Percentiles rank a stretch among this genome's conserved stretches.
Conservation (phyloP, 2,888 invertebrate species). For the Aporophyla lueneburgensis region DNA sequence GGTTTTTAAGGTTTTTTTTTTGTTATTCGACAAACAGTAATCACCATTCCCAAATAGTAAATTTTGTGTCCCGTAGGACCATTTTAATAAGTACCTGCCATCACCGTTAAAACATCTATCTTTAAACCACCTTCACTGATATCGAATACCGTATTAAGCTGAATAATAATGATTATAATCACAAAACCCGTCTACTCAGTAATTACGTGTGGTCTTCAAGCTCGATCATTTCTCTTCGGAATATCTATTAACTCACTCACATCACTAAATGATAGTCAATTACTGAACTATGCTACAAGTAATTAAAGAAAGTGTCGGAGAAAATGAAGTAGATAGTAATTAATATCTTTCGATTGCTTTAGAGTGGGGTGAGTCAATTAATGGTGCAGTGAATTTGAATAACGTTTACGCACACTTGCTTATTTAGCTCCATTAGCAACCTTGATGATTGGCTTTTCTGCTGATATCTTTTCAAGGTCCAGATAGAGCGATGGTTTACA, state of each 20-base stretch:
- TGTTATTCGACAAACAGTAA: too few species aligned
- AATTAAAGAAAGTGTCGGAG: constrained; percentile 54
- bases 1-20: too few species aligned
- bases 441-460: not conserved
- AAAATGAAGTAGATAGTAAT: constrained; percentile 27
- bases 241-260: constrained; percentile 70
- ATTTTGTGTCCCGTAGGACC: not conserved
- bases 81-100: not conserved
- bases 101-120: constrained; percentile 1
- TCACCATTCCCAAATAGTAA: too few species aligned
- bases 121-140: constrained; percentile 13
- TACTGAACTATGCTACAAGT: constrained; percentile 46
- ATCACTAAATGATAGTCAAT: constrained; percentile 56
- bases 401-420: not conserved
- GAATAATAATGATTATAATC: constrained; percentile 45
- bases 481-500: not conserved
- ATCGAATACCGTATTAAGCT: constrained; percentile 15
- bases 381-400: not conserved
- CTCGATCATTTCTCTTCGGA: constrained; percentile 67
- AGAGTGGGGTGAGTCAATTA: constrained; percentile 4
- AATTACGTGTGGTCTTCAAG: constrained; percentile 65
- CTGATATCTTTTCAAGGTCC: not conserved
- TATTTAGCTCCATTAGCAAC: not conserved
- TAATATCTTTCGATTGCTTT: constrained; percentile 32
- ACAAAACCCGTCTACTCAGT: constrained; percentile 34